Evolutionary conservation across 2,113 vertebrate genomes (phyloP), one percentile per base, ranked within the genome.

Genomic region (Puffinus mauretanicus): DNA sequence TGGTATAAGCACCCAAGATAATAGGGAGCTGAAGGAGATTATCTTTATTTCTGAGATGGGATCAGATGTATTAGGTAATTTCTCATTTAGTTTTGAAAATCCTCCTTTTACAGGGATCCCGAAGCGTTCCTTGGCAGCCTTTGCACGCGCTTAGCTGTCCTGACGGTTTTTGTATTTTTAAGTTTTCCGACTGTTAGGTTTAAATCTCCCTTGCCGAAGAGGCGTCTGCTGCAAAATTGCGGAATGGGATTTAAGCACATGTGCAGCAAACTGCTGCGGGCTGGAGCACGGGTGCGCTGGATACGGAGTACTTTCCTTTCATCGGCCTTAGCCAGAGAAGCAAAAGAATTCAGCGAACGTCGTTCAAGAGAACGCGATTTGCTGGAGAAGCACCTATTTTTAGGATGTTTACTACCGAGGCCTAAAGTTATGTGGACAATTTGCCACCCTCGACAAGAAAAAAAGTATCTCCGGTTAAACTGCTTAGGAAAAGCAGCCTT

Each of bases 251-350:
- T 95, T 93, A 24, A 24, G 89, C 92, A 69, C 73, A 58, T 34
- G 78, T 57, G 94, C 81, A n/a, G 92, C 91, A 60, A 24, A 93
- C 93, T 89, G 89, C 96, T 90, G 90, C 15, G 34, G 86, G 80
- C 82, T 57, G 66, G 86, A 81, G 90, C 89, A 64, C 80, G 67
- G 71, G 71, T 77, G 65, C 5, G 16, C 44, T 72, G 17, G 86
- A 69, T 81, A 47, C 70, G 40, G 79, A 60, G 72, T 54, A 13
- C 80, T 51, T 96, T 69, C 82, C 93, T 94, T 72, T 70, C 79
- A 64, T 73, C 95, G 9, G 16, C 76, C 82, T 61, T 57, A 91
- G 95, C 94, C 84, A 44, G 69, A 40, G 88, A 77, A 82, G 93
- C 75, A 36, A 7, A 65, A 69, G 91, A 66, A 82, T 61, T 64